Base-by-base conservation (phyloP, 2,113 vertebrate genomes). In the Sturnus vulgaris region DNA sequence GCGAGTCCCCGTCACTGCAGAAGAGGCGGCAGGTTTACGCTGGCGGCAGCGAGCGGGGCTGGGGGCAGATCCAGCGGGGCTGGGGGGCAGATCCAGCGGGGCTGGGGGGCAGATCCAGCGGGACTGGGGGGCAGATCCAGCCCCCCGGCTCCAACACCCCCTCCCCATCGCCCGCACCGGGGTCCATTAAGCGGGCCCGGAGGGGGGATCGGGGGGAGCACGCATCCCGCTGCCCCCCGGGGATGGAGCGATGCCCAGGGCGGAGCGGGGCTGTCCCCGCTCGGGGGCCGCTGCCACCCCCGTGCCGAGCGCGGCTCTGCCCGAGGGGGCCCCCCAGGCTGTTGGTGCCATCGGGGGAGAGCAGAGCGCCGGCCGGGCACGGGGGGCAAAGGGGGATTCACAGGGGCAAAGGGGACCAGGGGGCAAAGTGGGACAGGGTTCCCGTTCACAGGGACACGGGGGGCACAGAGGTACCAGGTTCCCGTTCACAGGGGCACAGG, bases 1-100 rank as follows among this genome's bases (percentile, higher is more conserved):
- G 68, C 85, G 91, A 81, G 93, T 76, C 73, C 59, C 65, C 91
- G 27, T 76, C 88, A 96, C 88, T 93, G 95, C 95, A 92, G 95
- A 93, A 95, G 72, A 89, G 46, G 93, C 88, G 64, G 85, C 93
- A 89, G 93, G 72, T 93, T 94, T 76, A 91, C 55, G 40, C 79
- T 78, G 11, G 59, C 78, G 25, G 82, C 66, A 53, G 66, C 37
- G 6, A 55, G 37, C 23, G 44, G 50, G 28, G 61, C 60, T 89
- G 52, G 47, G 59, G 57, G 52, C 23, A 11, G 39, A 11, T 40
- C 39, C 39, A 40, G 39, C 39, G 11, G 39, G 39, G 39, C 39
- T 39, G 39, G 39, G 39, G 39, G 39, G 39, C 39, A 39, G 39
- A 11, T 39, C 39, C 39, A 37, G 37, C 37, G 10, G 39, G 39